phyloP scores from a whole-genome alignment of 2,113 vertebrate species.

The Cyphomyrus discorhynchus region DNA sequence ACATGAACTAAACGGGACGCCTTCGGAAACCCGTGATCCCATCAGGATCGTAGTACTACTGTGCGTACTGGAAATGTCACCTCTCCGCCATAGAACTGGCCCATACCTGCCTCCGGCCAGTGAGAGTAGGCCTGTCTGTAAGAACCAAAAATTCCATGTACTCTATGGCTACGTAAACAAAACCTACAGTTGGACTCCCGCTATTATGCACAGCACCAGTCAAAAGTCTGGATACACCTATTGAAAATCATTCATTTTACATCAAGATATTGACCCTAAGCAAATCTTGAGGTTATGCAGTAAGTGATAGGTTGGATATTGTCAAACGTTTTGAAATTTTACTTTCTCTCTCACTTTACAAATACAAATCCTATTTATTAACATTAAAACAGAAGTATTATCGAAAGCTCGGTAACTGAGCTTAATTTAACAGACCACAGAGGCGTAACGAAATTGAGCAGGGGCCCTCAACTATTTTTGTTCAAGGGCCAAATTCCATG shows the following conservation, averaged over 20 bases:
- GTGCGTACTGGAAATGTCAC: neutral
- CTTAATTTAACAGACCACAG: neutral
- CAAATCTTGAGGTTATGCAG: neutral
- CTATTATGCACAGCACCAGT: neutral
- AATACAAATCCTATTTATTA: neutral
- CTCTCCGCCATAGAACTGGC: neutral
- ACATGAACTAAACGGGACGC: neutral
- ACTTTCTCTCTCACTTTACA: neutral
- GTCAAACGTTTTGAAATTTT: neutral
- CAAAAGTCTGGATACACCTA: neutral
- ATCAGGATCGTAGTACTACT: neutral
- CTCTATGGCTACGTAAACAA: neutral
- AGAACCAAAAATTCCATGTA: neutral
- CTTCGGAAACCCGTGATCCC: neutral
- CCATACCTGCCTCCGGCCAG: neutral
- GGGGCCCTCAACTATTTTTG: neutral
- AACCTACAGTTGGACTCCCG: neutral
- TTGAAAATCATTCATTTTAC: neutral
- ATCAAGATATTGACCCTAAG: neutral
- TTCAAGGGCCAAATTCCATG: neutral
- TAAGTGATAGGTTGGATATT: neutral
- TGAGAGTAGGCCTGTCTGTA: neutral
- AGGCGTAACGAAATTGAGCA: neutral
- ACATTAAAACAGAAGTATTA: neutral
- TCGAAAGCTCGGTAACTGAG: neutral